Evolutionary conservation across 2,888 invertebrate species (phyloP).

Genomic region (Metopia argyrocephala): DNA sequence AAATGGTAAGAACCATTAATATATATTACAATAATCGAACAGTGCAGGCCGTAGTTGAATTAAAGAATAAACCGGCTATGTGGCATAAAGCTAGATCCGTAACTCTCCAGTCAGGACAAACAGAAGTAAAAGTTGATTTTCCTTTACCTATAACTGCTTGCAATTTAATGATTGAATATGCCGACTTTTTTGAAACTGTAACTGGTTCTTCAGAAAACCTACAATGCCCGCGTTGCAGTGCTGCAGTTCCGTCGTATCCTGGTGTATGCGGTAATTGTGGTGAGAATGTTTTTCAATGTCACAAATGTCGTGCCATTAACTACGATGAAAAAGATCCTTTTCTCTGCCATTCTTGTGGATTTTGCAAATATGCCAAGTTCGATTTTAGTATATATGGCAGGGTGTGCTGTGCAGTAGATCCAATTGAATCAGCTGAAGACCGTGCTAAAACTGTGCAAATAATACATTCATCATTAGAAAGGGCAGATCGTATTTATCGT

Average conservation of each 20-base stretch:
- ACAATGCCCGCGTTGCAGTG: constrained; percentile 97
- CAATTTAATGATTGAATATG: constrained; percentile 98
- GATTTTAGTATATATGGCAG: constrained; percentile 95
- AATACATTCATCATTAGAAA: constrained; percentile 93
- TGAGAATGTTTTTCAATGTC: constrained; percentile 99
- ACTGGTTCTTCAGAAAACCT: constrained; percentile 93
- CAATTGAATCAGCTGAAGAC: constrained; percentile 97
- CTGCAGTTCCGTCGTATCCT: constrained; percentile 97
- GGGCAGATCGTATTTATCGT: constrained; percentile 95
- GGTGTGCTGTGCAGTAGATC: constrained; percentile 97
- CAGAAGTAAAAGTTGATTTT: constrained; percentile 97
- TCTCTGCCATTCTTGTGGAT: constrained; percentile 98
- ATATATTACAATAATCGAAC: constrained; percentile 97
- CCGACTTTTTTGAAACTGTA: constrained; percentile 97
- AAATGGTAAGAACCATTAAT: constrained; percentile 97
- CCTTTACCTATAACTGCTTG: constrained; percentile 98
- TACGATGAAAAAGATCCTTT: constrained; percentile 99
- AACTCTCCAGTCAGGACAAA: constrained; percentile 92
- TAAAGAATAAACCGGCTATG: constrained; percentile 96
- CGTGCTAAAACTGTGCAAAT: constrained; percentile 95
- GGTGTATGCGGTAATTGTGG: constrained; percentile 93
- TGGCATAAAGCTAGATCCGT: constrained; percentile 99
- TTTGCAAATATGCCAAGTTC: constrained; percentile 99
- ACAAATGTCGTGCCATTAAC: constrained; percentile 98
- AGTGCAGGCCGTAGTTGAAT: constrained; percentile 97